Conservation (phyloP, 2,113 vertebrate species). For the Nycticryphes semicollaris region DNA sequence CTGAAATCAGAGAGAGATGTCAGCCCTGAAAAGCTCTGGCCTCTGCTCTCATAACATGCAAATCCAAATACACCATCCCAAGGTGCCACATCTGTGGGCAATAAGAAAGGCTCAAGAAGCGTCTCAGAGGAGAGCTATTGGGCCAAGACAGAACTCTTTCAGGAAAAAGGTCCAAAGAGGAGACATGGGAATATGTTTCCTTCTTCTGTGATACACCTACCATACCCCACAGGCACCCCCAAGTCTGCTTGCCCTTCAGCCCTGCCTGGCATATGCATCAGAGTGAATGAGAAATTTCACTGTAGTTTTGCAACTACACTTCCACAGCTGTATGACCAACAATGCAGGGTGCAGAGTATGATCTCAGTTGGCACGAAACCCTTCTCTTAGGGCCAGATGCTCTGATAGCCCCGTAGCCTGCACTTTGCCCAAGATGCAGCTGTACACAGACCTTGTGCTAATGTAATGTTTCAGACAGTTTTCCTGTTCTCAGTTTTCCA, state of each 20-base stretch:
- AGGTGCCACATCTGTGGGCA: not conserved
- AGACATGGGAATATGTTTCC: not conserved
- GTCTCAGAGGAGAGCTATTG: not conserved
- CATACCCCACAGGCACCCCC: not conserved
- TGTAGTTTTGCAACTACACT: not conserved
- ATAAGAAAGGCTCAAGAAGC: not conserved
- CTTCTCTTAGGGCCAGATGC: not conserved
- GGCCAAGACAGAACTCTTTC: not conserved
- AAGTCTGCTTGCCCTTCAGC: not conserved
- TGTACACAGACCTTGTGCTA: not conserved
- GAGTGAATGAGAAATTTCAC: not conserved
- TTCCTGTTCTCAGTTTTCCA: not conserved
- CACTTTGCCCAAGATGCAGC: not conserved
- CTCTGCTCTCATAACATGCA: too few relatives aligned
- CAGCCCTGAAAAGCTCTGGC: not conserved
- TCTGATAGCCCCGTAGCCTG: not conserved
- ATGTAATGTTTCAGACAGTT: not conserved
- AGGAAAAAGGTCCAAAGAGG: not conserved
- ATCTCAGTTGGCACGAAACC: not conserved
- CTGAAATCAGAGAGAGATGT: slow-evolving; percentile 56
- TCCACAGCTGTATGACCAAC: not conserved
- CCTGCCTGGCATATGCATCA: not conserved
- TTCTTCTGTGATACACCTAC: not conserved
- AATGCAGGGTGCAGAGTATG: not conserved
- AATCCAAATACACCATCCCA: not conserved